These are phyloP conservation scores for Macrosoma leucophasiata DNA, from an alignment of 2,888 invertebrate species.

Conservation along the genomic window DNA sequence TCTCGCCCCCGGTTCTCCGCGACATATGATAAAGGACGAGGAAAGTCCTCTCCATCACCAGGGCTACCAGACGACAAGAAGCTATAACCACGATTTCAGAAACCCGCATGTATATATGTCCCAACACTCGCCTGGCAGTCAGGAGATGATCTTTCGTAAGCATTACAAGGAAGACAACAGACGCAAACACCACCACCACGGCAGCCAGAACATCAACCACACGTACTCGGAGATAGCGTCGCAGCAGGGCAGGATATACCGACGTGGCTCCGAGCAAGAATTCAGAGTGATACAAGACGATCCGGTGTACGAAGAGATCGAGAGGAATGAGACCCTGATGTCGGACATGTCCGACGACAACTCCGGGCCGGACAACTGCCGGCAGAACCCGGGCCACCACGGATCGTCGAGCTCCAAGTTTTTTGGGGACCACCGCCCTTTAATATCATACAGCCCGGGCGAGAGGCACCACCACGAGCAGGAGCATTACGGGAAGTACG, in stretches of 20 bases:
- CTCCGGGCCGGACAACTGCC: slow-evolving; percentile 78
- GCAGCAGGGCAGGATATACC: slow-evolving; percentile 65
- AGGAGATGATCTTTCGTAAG: slow-evolving; percentile 65
- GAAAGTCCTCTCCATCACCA: slow-evolving; percentile 63
- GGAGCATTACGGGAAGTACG: slow-evolving; percentile 67
- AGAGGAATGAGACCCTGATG: slow-evolving; percentile 82
- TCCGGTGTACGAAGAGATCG: slow-evolving; percentile 89
- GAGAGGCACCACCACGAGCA: slow-evolving; percentile 72
- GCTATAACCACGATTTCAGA: slow-evolving; percentile 67
- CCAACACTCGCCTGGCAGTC: slow-evolving; percentile 65
- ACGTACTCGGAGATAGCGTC: slow-evolving; percentile 84
- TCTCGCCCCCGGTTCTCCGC: slow-evolving; percentile 63
- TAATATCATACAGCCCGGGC: slow-evolving; percentile 85
- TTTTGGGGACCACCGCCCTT: slow-evolving; percentile 87
- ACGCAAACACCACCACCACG: slow-evolving; percentile 68
- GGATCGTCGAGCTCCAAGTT: slow-evolving; percentile 78
- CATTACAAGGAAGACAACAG: slow-evolving; percentile 65
- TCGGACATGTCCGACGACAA: slow-evolving; percentile 87
- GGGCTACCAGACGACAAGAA: slow-evolving; percentile 62
- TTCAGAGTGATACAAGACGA: slow-evolving; percentile 80
- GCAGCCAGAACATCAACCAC: slow-evolving; percentile 79
- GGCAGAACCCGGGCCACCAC: slow-evolving; percentile 79
- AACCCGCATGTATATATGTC: slow-evolving; percentile 69
- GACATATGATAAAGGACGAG: slow-evolving; percentile 62
- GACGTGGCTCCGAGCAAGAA: slow-evolving; percentile 74